Conservation (phyloP, 2,888 invertebrate genomes). For the Hydraecia micacea region DNA sequence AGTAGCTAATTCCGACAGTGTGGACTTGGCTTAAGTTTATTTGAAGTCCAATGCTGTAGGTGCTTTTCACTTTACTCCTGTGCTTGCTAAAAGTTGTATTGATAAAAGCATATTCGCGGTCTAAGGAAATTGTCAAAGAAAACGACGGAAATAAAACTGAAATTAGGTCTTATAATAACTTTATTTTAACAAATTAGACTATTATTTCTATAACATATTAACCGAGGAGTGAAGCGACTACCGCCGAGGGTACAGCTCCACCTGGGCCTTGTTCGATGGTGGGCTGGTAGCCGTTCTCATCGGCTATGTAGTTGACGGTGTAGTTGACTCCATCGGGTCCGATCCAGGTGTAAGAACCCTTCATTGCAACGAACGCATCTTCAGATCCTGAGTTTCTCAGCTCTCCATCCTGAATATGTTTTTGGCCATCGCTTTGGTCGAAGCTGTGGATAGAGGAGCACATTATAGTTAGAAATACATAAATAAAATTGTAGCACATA, state of each 20-base stretch:
- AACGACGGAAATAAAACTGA: constrained; percentile 9
- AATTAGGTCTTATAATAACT: constrained; percentile 36
- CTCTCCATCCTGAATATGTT: constrained; percentile 86
- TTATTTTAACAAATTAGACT: constrained; percentile 66
- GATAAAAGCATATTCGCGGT: background rate
- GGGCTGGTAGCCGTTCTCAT: constrained; percentile 90
- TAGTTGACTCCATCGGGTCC: constrained; percentile 88
- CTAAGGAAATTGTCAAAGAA: background rate
- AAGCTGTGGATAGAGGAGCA: constrained; percentile 73
- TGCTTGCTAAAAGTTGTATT: background rate
- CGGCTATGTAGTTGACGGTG: constrained; percentile 88
- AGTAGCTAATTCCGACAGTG: background rate
- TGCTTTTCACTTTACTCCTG: background rate
- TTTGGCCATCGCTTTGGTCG: constrained; percentile 89
- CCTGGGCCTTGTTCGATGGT: constrained; percentile 79
- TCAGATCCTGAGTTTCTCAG: constrained; percentile 88
- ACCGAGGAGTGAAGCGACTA: constrained; percentile 81
- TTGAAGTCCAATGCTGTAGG: background rate
- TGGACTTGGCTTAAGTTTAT: background rate
- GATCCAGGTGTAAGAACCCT: constrained; percentile 87
- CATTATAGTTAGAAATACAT: background rate
- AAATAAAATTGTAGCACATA: background rate
- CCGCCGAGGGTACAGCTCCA: constrained; percentile 76
- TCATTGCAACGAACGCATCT: constrained; percentile 87
- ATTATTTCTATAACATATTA: constrained; percentile 65